Evolutionary conservation across 2,797 vertebrate genomes (phyloP).

Genomic region (Anguilla marmorata): DNA sequence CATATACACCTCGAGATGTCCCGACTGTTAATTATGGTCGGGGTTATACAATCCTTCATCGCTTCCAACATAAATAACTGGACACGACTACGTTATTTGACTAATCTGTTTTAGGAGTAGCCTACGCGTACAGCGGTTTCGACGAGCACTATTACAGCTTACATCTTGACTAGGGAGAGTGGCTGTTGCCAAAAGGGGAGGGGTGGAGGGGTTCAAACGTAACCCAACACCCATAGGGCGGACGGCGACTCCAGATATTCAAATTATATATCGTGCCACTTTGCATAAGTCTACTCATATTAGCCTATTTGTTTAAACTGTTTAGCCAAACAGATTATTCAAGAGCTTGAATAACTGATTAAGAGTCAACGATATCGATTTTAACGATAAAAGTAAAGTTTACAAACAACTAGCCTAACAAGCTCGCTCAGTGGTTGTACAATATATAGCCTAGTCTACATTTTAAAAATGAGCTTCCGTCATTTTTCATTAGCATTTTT

Average conservation of each 20-base stretch:
- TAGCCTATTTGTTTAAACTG: background rate
- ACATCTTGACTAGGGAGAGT: background rate
- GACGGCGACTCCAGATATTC: conserved; percentile 29
- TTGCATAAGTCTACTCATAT: background rate
- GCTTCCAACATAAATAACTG: background rate
- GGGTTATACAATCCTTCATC: background rate
- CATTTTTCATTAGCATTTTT: background rate
- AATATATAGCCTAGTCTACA: background rate
- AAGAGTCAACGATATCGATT: background rate
- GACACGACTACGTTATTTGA: background rate
- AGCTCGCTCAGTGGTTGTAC: background rate
- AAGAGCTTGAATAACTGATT: conserved; percentile 1
- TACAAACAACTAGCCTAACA: background rate
- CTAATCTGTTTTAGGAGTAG: background rate
- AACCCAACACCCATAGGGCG: conserved; percentile 63
- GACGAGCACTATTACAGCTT: background rate
- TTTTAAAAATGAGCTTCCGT: background rate
- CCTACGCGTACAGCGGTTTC: background rate
- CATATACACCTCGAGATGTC: background rate
- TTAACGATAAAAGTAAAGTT: background rate
- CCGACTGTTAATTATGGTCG: background rate
- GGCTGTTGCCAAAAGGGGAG: background rate
- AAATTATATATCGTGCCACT: background rate
- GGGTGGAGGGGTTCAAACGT: conserved; percentile 42
- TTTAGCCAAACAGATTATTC: conserved; percentile 25